Conservation (phyloP, 2,888 invertebrate genomes). For the Leptogaster cylindrica region DNA sequence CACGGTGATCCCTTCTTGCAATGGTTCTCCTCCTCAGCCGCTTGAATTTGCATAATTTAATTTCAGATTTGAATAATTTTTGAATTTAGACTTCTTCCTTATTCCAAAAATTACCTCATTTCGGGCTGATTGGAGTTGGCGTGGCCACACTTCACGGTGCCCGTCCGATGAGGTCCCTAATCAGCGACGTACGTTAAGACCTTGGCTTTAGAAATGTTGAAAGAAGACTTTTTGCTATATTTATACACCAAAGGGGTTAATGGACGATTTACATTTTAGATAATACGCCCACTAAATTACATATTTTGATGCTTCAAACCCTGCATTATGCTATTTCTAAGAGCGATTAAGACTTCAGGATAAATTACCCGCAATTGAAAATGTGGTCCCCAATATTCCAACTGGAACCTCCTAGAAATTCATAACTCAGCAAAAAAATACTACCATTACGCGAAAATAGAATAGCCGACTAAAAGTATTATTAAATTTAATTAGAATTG, state of each 20-base stretch:
- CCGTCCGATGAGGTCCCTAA: not conserved
- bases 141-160: not conserved
- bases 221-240: not conserved
- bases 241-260: not conserved
- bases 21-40: not conserved
- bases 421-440: no score
- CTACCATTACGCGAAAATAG: no score
- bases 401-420: no score
- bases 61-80: constrained; percentile 40
- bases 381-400: no score
- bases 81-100: constrained; percentile 35
- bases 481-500: no score
- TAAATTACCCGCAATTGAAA: no score
- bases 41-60: constrained; percentile 36
- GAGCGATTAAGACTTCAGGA: no score
- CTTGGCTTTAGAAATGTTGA: not conserved
- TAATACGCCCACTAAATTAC: constrained; percentile 16
- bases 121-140: not conserved
- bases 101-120: constrained; percentile 11
- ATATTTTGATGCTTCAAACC: no score
- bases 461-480: no score
- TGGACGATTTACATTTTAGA: constrained; percentile 1
- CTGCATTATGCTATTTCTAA: no score
- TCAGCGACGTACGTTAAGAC: not conserved
- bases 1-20: not conserved